Percentiles rank a stretch among this genome's conserved stretches.
Conservation (phyloP, 2,113 vertebrate species). For the Penelope pileata region DNA sequence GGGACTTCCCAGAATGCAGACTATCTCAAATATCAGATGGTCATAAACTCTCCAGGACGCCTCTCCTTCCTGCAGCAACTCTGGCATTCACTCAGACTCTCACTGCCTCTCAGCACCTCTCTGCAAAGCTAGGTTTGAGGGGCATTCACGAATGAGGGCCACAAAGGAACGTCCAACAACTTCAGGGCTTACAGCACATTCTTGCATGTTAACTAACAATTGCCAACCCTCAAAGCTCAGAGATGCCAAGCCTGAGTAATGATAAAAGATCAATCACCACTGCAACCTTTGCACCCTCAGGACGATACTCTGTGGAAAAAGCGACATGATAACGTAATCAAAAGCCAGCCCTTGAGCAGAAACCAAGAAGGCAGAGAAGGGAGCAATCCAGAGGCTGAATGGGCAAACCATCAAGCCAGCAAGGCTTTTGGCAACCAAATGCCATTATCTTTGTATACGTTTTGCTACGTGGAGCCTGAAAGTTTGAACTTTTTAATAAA, state of each 20-base stretch:
- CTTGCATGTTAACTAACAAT: not conserved
- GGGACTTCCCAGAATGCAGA: not conserved
- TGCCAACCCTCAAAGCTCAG: not conserved
- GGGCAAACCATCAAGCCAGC: accelerated
- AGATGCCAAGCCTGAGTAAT: not conserved
- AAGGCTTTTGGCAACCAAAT: not conserved
- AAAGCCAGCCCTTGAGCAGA: not conserved
- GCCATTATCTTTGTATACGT: not conserved
- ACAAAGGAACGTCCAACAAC: not conserved
- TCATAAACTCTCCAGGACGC: not conserved
- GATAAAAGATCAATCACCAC: not conserved
- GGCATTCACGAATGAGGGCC: accelerated
- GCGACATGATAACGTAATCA: accelerated
- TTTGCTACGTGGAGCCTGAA: accelerated
- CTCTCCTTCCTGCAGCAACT: not conserved
- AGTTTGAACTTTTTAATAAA: not conserved
- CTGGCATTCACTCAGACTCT: not conserved
- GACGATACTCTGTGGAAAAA: not conserved
- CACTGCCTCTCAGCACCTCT: not conserved
- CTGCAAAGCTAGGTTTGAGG: not conserved
- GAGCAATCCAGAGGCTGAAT: not conserved
- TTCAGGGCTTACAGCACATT: not conserved
- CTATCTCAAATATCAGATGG: accelerated
- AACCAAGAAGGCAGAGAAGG: not conserved
- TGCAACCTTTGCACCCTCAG: not conserved